Base-by-base conservation (phyloP, 2,113 vertebrate genomes). In the Embiotoca jacksoni region DNA sequence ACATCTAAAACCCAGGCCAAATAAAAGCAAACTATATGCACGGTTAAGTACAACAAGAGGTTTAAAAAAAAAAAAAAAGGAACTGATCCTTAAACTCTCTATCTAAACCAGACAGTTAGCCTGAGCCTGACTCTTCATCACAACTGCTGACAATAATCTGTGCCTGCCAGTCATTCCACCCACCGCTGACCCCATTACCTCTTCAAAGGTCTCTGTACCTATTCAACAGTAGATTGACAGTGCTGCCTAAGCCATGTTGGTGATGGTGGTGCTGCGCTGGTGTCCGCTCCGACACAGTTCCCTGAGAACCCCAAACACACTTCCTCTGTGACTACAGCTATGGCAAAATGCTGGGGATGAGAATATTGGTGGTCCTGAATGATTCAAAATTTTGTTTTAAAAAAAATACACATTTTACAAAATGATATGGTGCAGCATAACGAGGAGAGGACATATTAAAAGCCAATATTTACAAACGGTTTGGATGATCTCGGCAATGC, bases 231-330 rank as follows among this genome's bases (percentile, higher is more conserved):
- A 33, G 60, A 60, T 64, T 64, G 62, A 46, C 67, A 10, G 63
- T 64, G 75, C 55, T 55, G 72, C 73, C 72, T 63, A 47, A 53
- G 84, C 74, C 61, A 11, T n/a, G 80, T 36, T 32, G 69, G 10
- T 71, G 69, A 37, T 60, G 81, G 71, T 83, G 79, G 73, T 73
- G 89, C 78, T 87, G 89, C 77, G 78, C 77, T 80, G 86, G 85
- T 86, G 85, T 86, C 80, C 59, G 68, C 80, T 86, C 83, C 70
- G 55, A 90, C 89, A 86, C 88, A 82, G 68, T 92, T 93, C 93
- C 93, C 93, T 94, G 94, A 95, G 94, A 92, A 91, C 91, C 88
- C 89, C 88, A 87, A 85, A 90, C 74, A 77, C 70, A 79, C 71
- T 87, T 85, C 77, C 67, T 79, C 82, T 86, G 75, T 35, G 33